Evolutionary conservation across 1,140 invertebrate genomes (phyloP).

Genomic region (Sitobion miscanthi): DNA sequence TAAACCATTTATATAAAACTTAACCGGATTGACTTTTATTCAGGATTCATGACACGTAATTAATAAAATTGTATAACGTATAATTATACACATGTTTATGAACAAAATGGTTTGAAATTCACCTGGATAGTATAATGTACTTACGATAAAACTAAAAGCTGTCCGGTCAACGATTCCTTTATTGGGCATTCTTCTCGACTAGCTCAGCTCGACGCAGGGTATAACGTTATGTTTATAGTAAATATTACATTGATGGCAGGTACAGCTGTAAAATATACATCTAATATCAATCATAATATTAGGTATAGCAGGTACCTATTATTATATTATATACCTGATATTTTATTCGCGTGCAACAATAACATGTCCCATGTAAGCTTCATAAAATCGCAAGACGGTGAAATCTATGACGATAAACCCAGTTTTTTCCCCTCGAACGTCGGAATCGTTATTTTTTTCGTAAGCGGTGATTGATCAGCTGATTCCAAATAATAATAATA

Average conservation of each 20-base stretch:
- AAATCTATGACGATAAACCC: neutral
- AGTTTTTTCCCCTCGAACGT: neutral
- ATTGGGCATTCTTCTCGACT: neutral
- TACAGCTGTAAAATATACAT: neutral
- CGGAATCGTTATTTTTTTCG: neutral
- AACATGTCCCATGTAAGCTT: neutral
- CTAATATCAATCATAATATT: conserved; percentile 1
- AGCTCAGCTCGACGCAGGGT: neutral
- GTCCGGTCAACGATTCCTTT: neutral
- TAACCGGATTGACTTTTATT: neutral
- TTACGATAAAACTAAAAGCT: neutral
- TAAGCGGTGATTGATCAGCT: neutral
- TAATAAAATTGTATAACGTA: no score
- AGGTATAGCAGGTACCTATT: neutral
- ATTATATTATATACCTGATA: neutral
- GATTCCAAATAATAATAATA: neutral
- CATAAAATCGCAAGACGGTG: neutral
- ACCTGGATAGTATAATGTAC: neutral
- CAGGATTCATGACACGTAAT: neutral
- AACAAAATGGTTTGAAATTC: neutral
- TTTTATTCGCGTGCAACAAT: neutral
- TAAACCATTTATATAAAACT: neutral
- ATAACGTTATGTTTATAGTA: neutral
- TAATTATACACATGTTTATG: neutral
- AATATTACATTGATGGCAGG: neutral